Base-by-base conservation (phyloP, 2,888 invertebrate species). In the Apeira syringaria region DNA sequence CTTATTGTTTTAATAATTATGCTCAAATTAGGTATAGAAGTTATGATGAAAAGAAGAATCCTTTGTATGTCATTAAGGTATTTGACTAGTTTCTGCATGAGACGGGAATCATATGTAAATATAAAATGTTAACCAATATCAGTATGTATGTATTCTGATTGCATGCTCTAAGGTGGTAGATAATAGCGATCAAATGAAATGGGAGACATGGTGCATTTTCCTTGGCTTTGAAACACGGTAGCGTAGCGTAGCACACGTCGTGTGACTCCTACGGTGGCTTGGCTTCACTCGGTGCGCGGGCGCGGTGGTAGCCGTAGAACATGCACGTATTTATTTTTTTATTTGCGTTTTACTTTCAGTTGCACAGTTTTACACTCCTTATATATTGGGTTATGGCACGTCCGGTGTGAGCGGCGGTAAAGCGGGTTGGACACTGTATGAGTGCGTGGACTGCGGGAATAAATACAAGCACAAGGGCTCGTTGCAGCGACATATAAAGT, bases 381-480 rank as follows among this genome's bases (percentile, higher is more conserved):
- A 86, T 84, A 86, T 89, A 77, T 83, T 89, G 83, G 86, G 87
- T 83, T 89, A 89, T 72, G 87, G 88, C 64, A 71, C 81, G 47
- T 69, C 80, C 46, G 84, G 84, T 56, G 75, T 84, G 77, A 75
- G 83, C 75, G 70, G 82, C 77, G 76, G 78, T 64, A 87, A 87
- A 68, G 73, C 72, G 50, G 80, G 83, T 49, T 89, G 89, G 89
- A 87, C 89, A 38, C 75, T 89, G 58, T 91, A 92, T 72, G 92
- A 91, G 51, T 94, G 94, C 85, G 92, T 91, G 65, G 91, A 91
- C 65, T 97, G 96, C 80, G 94, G 95, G 57, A 96, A 96, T 88
- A 92, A 94, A 63, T 97, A 97, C 91, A 94, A 94, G 84, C 94
- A 94, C 80, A 94, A 94, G 71, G 94, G 94, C 59, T 95, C 94